phyloP scores from a whole-genome alignment of 2,888 invertebrate species.

The Reticulitermes lucifugus region DNA sequence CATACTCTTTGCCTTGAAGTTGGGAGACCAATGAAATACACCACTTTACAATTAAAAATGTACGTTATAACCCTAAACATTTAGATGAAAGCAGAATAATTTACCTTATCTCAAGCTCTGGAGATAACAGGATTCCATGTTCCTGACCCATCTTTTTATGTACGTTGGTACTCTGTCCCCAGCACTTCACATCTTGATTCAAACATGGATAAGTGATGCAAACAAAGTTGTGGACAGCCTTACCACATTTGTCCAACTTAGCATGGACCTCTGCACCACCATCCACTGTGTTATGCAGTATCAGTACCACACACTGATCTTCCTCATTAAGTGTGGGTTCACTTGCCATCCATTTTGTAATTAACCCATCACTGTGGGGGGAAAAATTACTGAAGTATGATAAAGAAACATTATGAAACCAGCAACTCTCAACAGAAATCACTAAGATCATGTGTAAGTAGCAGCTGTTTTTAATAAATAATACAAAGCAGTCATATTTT shows the following conservation, averaged over 20 bases:
- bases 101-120: constrained; percentile 31
- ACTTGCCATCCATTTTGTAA: not conserved
- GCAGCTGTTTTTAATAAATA: no score
- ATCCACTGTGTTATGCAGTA: not conserved
- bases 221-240: not conserved
- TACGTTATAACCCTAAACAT: no score
- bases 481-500: no score
- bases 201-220: not conserved
- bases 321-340: not conserved
- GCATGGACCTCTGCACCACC: not conserved
- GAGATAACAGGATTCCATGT: not conserved
- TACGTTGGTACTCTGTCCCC: not conserved
- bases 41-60: no score
- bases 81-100: no score
- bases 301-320: not conserved
- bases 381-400: no score
- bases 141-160: not conserved
- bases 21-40: no score
- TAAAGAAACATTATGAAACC: no score
- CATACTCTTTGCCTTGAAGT: no score
- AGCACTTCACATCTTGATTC: not conserved
- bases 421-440: no score
- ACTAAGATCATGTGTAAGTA: no score
- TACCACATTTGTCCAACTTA: not conserved
- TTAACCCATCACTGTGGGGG: no score